Percentiles rank a stretch among this genome's conserved stretches.
Conservation (phyloP, 2,113 vertebrate species). For the Diphyllodes magnificus region DNA sequence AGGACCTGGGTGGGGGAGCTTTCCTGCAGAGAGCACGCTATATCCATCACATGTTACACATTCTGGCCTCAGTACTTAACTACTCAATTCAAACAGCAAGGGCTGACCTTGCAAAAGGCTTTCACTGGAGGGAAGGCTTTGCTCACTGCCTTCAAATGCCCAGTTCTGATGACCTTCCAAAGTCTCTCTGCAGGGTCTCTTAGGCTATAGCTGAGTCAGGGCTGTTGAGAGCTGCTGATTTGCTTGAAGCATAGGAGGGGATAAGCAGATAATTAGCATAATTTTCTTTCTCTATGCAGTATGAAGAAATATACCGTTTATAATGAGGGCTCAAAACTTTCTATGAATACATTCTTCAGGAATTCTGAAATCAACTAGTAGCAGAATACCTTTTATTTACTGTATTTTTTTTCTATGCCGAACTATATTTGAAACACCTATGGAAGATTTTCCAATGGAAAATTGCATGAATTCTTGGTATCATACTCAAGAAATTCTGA, state of each 20-base stretch:
- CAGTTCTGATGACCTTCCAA: conserved; percentile 1
- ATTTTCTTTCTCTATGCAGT: background rate
- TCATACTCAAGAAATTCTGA: background rate
- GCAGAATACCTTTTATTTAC: background rate
- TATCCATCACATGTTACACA: background rate
- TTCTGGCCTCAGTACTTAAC: background rate
- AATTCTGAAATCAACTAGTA: background rate
- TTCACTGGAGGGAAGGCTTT: background rate
- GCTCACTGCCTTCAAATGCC: background rate
- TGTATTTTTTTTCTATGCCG: background rate
- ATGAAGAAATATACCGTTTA: background rate
- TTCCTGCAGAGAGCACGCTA: background rate
- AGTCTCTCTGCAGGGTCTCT: background rate
- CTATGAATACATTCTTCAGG: background rate
- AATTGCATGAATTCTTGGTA: background rate
- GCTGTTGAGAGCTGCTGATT: background rate
- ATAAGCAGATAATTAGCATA: background rate
- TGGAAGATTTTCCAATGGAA: background rate
- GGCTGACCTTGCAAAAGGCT: background rate
- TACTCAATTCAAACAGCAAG: background rate
- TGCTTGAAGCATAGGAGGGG: background rate
- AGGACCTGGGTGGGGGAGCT: background rate
- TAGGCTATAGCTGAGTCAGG: background rate
- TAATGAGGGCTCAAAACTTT: background rate
- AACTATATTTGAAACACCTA: background rate